Percentiles rank a stretch among this genome's conserved stretches.
phyloP scores from a whole-genome alignment of 2,888 invertebrate species.

The Lycocerus yunnanus region DNA sequence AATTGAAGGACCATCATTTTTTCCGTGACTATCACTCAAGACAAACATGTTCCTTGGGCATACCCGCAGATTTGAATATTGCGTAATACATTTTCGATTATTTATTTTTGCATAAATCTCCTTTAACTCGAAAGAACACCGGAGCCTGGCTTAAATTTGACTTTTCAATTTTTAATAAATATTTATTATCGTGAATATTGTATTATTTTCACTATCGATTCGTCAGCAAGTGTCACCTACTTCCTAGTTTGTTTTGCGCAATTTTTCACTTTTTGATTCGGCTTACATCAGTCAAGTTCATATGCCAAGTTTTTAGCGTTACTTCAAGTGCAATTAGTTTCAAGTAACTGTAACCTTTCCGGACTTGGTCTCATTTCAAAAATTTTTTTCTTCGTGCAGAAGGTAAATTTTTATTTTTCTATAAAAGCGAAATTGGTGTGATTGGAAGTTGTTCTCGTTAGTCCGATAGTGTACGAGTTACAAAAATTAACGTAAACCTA shows the following conservation, averaged over 20 bases:
- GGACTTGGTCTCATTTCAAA: neutral
- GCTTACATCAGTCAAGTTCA: neutral
- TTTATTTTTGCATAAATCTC: neutral
- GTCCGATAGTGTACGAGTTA: too few species aligned
- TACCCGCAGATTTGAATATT: neutral
- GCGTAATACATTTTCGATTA: neutral
- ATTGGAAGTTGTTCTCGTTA: neutral
- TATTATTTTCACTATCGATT: neutral
- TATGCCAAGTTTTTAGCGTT: neutral
- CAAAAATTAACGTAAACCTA: neutral
- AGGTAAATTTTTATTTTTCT: neutral
- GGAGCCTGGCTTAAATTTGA: neutral
- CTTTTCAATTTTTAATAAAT: neutral
- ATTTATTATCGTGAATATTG: neutral
- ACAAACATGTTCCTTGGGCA: too few species aligned
- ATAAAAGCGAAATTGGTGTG: neutral
- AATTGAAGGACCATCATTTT: neutral
- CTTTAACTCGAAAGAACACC: neutral
- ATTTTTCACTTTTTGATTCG: neutral
- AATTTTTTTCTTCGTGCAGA: neutral
- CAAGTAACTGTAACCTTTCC: neutral
- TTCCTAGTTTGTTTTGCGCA: neutral
- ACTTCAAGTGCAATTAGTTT: neutral
- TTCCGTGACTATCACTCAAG: neutral
- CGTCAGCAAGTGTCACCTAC: neutral